Percentiles rank a stretch among this genome's conserved stretches.
These are phyloP conservation scores for Mythimna lalbum DNA, from an alignment of 2,888 invertebrate genomes.

Conservation along the genomic window DNA sequence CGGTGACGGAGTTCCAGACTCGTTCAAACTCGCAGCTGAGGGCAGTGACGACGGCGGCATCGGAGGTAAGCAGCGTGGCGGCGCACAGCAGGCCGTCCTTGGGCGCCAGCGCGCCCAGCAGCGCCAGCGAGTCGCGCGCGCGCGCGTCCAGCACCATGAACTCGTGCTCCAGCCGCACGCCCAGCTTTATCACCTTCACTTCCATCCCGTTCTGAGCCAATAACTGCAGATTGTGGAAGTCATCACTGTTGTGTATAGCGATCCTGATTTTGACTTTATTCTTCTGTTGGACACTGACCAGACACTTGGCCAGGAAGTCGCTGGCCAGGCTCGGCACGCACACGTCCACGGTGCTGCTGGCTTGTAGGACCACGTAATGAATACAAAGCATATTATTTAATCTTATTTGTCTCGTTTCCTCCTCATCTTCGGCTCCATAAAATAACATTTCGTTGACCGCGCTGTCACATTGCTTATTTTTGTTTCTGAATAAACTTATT, in stretches of 20 bases:
- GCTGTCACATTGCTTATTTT: slow-evolving; percentile 57
- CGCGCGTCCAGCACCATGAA: slow-evolving; percentile 78
- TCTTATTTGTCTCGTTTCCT: slow-evolving; percentile 70
- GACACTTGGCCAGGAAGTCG: slow-evolving; percentile 73
- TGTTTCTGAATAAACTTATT: slow-evolving; percentile 26
- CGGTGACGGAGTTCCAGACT: slow-evolving; percentile 71
- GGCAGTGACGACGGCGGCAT: slow-evolving; percentile 67
- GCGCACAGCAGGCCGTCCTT: slow-evolving; percentile 72
- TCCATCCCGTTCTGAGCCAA: slow-evolving; percentile 74
- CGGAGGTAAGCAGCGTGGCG: slow-evolving; percentile 77
- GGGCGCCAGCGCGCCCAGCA: slow-evolving; percentile 78
- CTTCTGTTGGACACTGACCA: slow-evolving; percentile 71
- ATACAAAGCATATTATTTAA: slow-evolving; percentile 79
- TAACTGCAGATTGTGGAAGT: slow-evolving; percentile 65
- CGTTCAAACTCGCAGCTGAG: slow-evolving; percentile 79
- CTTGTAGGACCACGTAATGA: slow-evolving; percentile 76
- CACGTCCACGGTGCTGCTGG: slow-evolving; percentile 75
- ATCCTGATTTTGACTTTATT: slow-evolving; percentile 73
- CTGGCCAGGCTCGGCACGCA: slow-evolving; percentile 78
- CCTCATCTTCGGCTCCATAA: slow-evolving; percentile 74
- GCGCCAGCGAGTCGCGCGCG: slow-evolving; percentile 72
- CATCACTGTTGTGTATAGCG: slow-evolving; percentile 72
- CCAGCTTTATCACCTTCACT: slow-evolving; percentile 74
- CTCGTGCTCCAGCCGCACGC: slow-evolving; percentile 76
- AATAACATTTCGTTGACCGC: slow-evolving; percentile 78